Base-by-base conservation (phyloP, 2,797 vertebrate species). In the Sebastes vulpes region DNA sequence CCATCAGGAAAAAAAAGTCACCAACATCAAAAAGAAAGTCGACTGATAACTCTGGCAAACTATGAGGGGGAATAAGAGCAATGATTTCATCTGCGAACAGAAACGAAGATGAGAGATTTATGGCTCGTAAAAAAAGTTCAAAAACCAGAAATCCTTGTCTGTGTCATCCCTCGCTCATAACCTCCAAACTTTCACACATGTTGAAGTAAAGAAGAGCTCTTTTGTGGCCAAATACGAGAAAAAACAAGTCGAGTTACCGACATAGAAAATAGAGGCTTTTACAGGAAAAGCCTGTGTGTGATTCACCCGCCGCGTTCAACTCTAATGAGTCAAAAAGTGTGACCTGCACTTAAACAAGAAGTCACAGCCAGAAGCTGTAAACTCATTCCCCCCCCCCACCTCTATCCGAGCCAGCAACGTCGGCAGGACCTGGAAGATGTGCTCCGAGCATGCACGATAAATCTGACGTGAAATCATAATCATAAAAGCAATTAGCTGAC, bases 401-500 rank as follows among this genome's bases (percentile, higher is more conserved):
- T 5, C 11, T 38, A 86, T 91, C 83, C 81, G 82, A 95, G 93
- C 93, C 89, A 91, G 91, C 94, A 90, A 89, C 89, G 91, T 95
- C 94, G 89, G 92, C 93, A 95, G 92, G 93, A 95, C 93, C 92
- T 94, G 90, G 92, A 92, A 95, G 93, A 94, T 93, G 93, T 93
- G 94, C 95, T 95, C 87, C 32, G 92, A 96, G 95, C 95, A 95
- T 92, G 95, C 95, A 95, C 95, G 85, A 96, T 97, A 96, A 96
- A 97, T 96, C 95, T 96, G 94, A 97, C 94, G 95, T 96, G 95
- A 95, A 96, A 96, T 96, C 96, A 97, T 96, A 97, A 96, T 96
- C 95, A 96, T 96, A 96, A 96, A 96, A 96, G 96, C 96, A 96
- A 96, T 96, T 97, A 96, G 96, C 94, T 97, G 96, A 97, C 96